Evolutionary conservation across 1,140 invertebrate species (phyloP).

Genomic region (Caenorhabditis inopinata): DNA sequence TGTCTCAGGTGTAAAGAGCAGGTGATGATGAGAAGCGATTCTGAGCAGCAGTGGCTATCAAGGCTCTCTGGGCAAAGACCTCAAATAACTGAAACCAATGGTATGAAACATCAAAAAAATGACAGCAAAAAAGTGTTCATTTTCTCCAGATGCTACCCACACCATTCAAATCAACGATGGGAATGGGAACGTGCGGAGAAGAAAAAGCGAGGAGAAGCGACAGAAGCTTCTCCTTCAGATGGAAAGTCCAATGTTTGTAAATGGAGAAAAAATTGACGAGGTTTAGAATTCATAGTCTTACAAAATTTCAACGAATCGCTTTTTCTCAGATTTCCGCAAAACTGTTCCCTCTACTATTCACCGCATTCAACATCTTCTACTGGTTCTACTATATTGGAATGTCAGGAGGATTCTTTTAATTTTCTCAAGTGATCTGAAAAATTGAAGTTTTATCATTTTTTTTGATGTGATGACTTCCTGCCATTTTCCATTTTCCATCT

Average conservation of each 20-base stretch:
- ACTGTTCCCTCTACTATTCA: slow-evolving; percentile 62
- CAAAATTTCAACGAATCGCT: too few relatives aligned
- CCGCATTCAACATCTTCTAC: slow-evolving; percentile 65
- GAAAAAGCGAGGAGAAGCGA: slow-evolving; percentile 5
- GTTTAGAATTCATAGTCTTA: slow-evolving; percentile 43
- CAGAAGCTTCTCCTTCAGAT: not conserved
- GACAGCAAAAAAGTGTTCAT: too few relatives aligned
- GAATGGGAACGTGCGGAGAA: slow-evolving; percentile 12
- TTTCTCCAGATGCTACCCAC: not conserved
- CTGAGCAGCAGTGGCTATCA: slow-evolving; percentile 58
- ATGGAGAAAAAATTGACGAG: slow-evolving; percentile 63
- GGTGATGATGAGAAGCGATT: slow-evolving; percentile 55
- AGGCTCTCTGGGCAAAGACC: slow-evolving; percentile 2
- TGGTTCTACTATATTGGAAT: slow-evolving; percentile 65
- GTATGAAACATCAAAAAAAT: not conserved
- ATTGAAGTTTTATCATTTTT: not conserved
- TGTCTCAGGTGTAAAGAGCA: slow-evolving; percentile 49
- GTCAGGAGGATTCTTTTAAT: slow-evolving; percentile 47
- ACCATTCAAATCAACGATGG: slow-evolving; percentile 22
- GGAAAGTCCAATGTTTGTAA: slow-evolving; percentile 45
- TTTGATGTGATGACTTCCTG: not conserved
- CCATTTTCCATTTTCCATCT: too few relatives aligned
- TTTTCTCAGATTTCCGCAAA: slow-evolving; percentile 64
- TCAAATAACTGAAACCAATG: slow-evolving; percentile 9
- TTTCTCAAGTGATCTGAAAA: not conserved